Base-by-base conservation (phyloP, 2,797 vertebrate species). In the Acipenser oxyrinchus region DNA sequence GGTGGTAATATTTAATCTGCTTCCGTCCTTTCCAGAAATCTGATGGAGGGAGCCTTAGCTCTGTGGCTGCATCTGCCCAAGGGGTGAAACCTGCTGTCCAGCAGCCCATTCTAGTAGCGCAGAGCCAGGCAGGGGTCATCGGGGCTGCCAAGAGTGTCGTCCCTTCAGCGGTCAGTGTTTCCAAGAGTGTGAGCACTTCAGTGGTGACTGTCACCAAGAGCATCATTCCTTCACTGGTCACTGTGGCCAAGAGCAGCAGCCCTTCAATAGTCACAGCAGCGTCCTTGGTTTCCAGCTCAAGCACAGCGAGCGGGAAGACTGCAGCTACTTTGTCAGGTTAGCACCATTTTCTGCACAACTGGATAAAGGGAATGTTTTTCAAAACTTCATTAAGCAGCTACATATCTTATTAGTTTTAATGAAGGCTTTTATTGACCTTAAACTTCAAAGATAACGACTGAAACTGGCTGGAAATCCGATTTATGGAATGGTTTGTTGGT, bases 81-180 rank as follows among this genome's bases (percentile, higher is more conserved):
- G 71, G 82, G 13, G 76, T 83, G 71, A 96, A 93, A 79, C 69
- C 87, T 6, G 64, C 85, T 11, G 81, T 89, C 61, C 94, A 94
- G 71, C 94, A 92, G 10, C 88, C 89, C 0, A 77, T 90, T 15
- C 83, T 93, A 64, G 84, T 94, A 73, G 88, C 92, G 71, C 80
- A 91, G 77, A 94, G 86, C 81, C 93, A 91, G 80, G 90, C 91
- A 37, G 92, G 89, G 1, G 77, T 91, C 52, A 88, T 90, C 76
- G 88, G 71, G 23, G 85, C 86, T 0, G 83, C 89, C 1, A 91
- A 91, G 72, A 89, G 64, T 7, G 81, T 86, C 78, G 87, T 87
- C 11, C 65, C 75, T 15, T 60, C 80, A 4, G 49, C 72, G 2
- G 86, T 91, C 66, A 89, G 89, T 0, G 85, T 91, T 49, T 73